A percentile compares a stretch with the other conserved stretches of the same genome.
Conservation (phyloP, 2,888 invertebrate genomes). For the Torymus aiolomorphi region DNA sequence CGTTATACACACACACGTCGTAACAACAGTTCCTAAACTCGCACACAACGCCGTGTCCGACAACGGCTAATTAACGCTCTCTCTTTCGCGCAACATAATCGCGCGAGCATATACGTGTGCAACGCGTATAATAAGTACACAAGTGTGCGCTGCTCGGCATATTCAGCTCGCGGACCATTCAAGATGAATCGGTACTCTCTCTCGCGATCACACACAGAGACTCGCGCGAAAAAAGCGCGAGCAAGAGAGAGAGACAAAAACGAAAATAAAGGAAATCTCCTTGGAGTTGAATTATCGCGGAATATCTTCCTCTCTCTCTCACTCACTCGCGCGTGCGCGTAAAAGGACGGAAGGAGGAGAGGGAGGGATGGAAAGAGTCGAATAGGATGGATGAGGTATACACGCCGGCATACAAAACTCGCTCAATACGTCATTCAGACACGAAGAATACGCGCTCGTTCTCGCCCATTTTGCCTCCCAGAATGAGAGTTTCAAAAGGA, state of each 20-base stretch:
- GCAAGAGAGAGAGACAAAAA: background rate
- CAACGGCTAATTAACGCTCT: too few species aligned
- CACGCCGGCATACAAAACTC: conserved; percentile 73
- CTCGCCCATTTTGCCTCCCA: conserved; percentile 71
- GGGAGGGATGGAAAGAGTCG: conserved; percentile 39
- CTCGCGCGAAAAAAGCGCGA: too few species aligned
- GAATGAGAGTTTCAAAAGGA: conserved; percentile 76
- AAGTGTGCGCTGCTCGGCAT: too few species aligned
- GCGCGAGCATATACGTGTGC: too few species aligned
- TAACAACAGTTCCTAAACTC: too few species aligned
- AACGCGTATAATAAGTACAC: too few species aligned
- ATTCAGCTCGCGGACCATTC: too few species aligned
- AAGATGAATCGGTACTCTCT: too few species aligned
- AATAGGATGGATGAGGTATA: conserved; percentile 63
- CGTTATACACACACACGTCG: too few species aligned
- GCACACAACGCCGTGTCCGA: too few species aligned
- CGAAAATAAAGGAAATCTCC: conserved; percentile 56
- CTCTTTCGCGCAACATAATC: too few species aligned
- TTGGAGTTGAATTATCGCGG: conserved; percentile 51
- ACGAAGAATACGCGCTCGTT: conserved; percentile 75
- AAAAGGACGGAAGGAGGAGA: conserved; percentile 24
- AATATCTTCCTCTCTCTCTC: conserved; percentile 23
- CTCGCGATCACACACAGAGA: too few species aligned
- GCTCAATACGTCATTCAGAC: conserved; percentile 75
- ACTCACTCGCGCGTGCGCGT: background rate